Evolutionary conservation across 2,797 vertebrate genomes (phyloP).

Genomic region (Numenius phaeopus): DNA sequence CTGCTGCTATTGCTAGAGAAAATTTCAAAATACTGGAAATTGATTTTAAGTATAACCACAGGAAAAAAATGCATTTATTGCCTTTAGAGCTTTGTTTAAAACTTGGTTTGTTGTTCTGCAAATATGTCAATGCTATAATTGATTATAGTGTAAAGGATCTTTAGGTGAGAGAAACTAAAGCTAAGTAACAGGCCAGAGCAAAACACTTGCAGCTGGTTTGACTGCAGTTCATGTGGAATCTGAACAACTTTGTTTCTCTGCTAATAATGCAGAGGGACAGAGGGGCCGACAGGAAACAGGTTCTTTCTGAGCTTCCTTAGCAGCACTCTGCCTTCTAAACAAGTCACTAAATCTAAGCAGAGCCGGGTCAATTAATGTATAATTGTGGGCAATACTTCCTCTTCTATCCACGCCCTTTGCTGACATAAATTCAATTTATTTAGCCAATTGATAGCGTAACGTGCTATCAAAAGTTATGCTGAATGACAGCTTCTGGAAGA

Average conservation of each 20-base stretch:
- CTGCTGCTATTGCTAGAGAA: not conserved
- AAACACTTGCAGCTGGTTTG: not conserved
- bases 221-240: not conserved
- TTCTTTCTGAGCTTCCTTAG: not conserved
- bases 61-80: accelerated
- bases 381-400: not conserved
- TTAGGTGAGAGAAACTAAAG: not conserved
- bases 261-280: not conserved
- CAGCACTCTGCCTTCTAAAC: not conserved
- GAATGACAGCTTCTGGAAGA: not conserved
- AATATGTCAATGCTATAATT: not conserved
- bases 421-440: not conserved
- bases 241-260: not conserved
- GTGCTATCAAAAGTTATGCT: not conserved
- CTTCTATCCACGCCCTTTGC: not conserved
- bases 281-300: accelerated
- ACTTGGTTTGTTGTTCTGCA: not conserved
- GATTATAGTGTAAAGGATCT: not conserved
- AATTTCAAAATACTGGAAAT: not conserved
- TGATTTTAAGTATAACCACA: not conserved
- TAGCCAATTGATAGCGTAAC: not conserved
- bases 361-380: not conserved
- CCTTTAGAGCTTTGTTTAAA: not conserved
- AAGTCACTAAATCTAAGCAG: not conserved
- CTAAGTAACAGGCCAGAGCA: not conserved